These are phyloP conservation scores for Volucella inflata DNA, from an alignment of 2,888 invertebrate species.

Conservation along the genomic window DNA sequence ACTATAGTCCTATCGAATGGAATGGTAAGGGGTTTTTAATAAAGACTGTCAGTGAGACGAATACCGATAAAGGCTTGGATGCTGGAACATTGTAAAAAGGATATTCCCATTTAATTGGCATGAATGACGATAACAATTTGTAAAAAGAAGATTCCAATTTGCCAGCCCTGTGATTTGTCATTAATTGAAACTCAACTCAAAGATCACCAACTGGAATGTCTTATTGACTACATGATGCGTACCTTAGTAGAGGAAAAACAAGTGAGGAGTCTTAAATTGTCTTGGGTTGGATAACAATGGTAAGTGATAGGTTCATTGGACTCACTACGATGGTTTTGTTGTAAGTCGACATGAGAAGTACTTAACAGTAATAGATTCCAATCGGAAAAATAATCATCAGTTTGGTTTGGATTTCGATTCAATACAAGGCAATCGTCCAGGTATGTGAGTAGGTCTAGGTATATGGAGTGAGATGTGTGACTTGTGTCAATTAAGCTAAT, in stretches of 20 bases:
- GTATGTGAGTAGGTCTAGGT: constrained; percentile 23
- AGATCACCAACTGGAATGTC: constrained; percentile 31
- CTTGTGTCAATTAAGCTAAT: constrained; percentile 61
- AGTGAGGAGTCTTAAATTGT: neutral
- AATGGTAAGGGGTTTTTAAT: constrained; percentile 29
- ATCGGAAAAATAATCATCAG: constrained; percentile 51
- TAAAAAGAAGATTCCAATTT: constrained; percentile 48
- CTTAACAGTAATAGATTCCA: constrained; percentile 36
- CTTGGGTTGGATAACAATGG: constrained; percentile 49
- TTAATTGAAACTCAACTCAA: constrained; percentile 41
- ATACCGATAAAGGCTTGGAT: constrained; percentile 52
- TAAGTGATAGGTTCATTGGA: constrained; percentile 53
- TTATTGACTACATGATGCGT: constrained; percentile 44
- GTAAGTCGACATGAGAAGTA: constrained; percentile 19
- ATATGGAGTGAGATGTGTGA: constrained; percentile 32
- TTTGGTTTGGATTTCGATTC: neutral
- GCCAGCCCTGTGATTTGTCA: constrained; percentile 45
- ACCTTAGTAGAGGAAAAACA: neutral
- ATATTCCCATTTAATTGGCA: constrained; percentile 16
- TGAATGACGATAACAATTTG: constrained; percentile 69
- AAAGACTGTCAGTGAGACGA: constrained; percentile 23
- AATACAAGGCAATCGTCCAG: too few species aligned
- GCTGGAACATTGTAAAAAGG: constrained; percentile 38
- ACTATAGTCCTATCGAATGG: neutral
- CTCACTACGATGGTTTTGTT: constrained; percentile 26